Evolutionary conservation across 2,113 vertebrate genomes (phyloP).

Genomic region (Meriones unguiculatus): DNA sequence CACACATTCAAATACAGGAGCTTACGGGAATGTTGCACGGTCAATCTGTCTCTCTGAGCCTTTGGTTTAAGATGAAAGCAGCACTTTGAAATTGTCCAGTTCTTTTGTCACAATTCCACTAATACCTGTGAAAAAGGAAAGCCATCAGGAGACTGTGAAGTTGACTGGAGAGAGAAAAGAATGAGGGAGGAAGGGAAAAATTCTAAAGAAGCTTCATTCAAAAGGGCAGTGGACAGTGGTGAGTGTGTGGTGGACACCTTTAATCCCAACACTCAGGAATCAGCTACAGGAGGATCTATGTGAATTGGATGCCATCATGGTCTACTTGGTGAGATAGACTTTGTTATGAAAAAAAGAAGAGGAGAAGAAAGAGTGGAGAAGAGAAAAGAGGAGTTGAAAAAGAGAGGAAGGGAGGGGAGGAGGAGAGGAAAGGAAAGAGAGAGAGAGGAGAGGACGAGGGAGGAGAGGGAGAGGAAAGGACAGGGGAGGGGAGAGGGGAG

Average conservation of each 20-base stretch:
- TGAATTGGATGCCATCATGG: neutral
- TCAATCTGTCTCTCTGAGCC: no score
- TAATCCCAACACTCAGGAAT: neutral
- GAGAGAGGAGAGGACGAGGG: no score
- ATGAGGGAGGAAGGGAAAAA: no score
- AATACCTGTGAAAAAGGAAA: neutral
- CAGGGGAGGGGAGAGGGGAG: neutral
- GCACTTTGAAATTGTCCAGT: conserved; percentile 63
- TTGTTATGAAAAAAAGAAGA: neutral
- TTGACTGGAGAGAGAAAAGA: neutral
- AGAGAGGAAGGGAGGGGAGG: neutral
- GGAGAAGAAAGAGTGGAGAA: neutral
- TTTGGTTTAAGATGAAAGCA: conserved; percentile 52
- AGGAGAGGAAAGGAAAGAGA: neutral
- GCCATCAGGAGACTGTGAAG: neutral
- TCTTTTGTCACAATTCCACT: neutral
- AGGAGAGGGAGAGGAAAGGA: neutral
- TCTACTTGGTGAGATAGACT: neutral
- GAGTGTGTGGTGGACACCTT: neutral
- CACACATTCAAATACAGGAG: neutral
- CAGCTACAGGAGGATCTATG: neutral
- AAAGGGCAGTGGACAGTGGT: neutral
- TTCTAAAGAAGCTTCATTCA: neutral
- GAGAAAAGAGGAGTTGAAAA: no score
- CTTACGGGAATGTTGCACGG: no score